Evolutionary conservation across 2,888 invertebrate genomes (phyloP), one percentile per base, ranked within the genome.

Genomic region (Dolichopus griseipennis): DNA sequence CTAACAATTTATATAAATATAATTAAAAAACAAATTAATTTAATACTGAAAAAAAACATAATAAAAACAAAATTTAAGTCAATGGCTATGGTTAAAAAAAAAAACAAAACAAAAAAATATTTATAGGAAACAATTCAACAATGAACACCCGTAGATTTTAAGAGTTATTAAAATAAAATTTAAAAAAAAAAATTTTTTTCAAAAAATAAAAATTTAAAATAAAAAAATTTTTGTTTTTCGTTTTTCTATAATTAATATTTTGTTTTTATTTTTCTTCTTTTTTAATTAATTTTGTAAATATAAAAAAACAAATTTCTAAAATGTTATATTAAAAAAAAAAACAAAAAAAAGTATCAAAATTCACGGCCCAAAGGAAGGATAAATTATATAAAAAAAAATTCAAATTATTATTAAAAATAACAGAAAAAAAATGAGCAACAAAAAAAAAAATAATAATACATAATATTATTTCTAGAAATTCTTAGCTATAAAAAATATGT

Each of bases 341-440:
- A n/a, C n/a, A n/a, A 27, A 27, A 27, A 61, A 61, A 63, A 27
- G 63, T 63, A 63, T 63, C 63, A 63, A 63, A 33, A 18, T 34
- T 64, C 64, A 64, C 64, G 64, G 64, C 64, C 64, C 64, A 64
- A 64, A 64, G 33, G 37, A 52, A 52, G 52, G 52, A 52, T 52
- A 52, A 52, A 52, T 52, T 52, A 52, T 52, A 52, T 52, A 52
- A 52, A 12, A 52, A 2, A 52, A 15, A 12, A 10, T 10, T 10
- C 37, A 12, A 52, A 52, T 52, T 52, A 52, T 52, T 52, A 52
- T 41, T 41, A 41, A 41, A 41, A 41, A 41, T 41, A 41, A 41
- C 9, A 15, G 15, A 41, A 52, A 52, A 52, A 18, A 52, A 12
- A 52, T 18, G 18, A 52, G 18, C 52, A 52, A 52, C 1, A 52